Percentiles rank a stretch among this genome's conserved stretches.
These are phyloP conservation scores for Acleris holmiana DNA, from an alignment of 2,888 invertebrate genomes.

Conservation along the genomic window DNA sequence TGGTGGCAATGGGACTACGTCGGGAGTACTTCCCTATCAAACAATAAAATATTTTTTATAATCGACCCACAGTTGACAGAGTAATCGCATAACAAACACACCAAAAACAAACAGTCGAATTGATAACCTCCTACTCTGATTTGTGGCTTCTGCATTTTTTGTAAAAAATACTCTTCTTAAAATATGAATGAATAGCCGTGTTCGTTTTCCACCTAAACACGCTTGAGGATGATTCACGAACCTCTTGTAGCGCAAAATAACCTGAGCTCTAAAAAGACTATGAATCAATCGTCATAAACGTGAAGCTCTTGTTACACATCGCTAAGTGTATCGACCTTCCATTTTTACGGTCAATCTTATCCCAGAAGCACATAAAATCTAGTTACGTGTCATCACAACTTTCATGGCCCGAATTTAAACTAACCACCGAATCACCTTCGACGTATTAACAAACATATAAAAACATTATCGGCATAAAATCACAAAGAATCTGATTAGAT, in stretches of 20 bases:
- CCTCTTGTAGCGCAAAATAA: constrained; percentile 24
- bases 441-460: constrained; percentile 23
- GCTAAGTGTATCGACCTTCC: constrained; percentile 65
- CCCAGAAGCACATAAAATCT: constrained; percentile 57
- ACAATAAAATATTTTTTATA: no score
- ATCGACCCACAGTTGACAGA: no score
- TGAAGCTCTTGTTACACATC: constrained; percentile 52
- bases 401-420: constrained; percentile 53
- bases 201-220: constrained; percentile 18
- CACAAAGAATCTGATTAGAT: constrained; percentile 21
- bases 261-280: constrained; percentile 41
- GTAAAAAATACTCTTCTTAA: constrained; percentile 2
- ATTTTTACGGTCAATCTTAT: constrained; percentile 59
- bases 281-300: constrained; percentile 58
- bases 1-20: no score
- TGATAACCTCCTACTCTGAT: no score
- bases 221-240: constrained; percentile 27
- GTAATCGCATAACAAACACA: no score
- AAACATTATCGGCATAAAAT: constrained; percentile 22
- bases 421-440: constrained; percentile 33
- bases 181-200: constrained; percentile 6
- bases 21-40: no score
- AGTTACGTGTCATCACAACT: constrained; percentile 44
- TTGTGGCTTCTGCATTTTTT: not conserved
- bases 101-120: no score